These are phyloP conservation scores for Chloebia gouldiae DNA, from an alignment of 2,113 vertebrate genomes.

Conservation along the genomic window DNA sequence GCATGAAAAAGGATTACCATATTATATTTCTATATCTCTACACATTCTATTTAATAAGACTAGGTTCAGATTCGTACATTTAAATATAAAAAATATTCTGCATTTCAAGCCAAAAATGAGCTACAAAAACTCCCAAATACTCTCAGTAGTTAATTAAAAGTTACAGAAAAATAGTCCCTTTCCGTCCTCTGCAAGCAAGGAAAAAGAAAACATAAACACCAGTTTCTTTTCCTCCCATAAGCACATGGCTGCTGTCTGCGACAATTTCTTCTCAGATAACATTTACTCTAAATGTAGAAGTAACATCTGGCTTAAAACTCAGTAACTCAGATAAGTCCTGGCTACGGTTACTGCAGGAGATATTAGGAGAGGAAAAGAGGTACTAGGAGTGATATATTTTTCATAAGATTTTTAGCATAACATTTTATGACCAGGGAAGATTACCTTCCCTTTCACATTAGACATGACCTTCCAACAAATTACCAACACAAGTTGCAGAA, in stretches of 20 bases:
- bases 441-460: not conserved
- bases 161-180: not conserved
- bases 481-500: not conserved
- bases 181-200: not conserved
- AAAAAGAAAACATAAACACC: not conserved
- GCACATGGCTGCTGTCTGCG: not conserved
- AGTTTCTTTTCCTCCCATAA: not conserved
- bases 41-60: not conserved
- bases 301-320: not conserved
- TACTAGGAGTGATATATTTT: not conserved
- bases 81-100: not conserved
- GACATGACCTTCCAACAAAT: not conserved
- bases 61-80: not conserved
- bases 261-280: not conserved
- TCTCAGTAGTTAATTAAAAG: not conserved
- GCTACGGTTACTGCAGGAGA: not conserved
- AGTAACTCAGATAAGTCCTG: not conserved
- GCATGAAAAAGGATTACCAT: not conserved
- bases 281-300: not conserved
- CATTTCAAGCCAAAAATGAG: not conserved
- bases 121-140: rapidly evolving
- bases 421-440: not conserved
- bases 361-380: not conserved
- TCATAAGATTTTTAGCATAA: not conserved
- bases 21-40: not conserved